These are phyloP conservation scores for Mus spicilegus DNA, from an alignment of 2,113 vertebrate genomes.

Conservation along the genomic window DNA sequence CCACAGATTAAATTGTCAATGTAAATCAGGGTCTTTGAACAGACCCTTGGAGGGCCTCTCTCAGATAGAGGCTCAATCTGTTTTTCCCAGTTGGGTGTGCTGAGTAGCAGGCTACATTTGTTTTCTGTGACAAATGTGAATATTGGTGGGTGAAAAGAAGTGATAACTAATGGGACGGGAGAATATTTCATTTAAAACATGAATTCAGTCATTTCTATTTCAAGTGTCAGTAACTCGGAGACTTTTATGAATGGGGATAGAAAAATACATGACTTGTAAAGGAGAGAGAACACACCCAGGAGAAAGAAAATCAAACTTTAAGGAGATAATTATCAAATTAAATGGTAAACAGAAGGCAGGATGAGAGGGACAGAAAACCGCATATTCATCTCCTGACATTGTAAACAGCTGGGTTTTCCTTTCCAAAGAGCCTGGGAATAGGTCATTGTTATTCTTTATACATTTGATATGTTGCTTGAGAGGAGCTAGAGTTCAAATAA, in stretches of 20 bases:
- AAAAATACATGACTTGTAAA: constrained; percentile 3
- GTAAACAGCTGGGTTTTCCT: background rate
- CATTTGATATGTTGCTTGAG: background rate
- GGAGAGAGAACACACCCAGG: background rate
- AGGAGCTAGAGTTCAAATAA: background rate
- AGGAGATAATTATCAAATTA: background rate
- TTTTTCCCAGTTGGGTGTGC: background rate
- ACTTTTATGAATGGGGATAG: background rate
- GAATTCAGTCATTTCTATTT: background rate
- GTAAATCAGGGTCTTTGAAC: background rate
- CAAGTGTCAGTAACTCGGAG: background rate
- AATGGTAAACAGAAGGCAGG: background rate
- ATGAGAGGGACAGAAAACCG: background rate
- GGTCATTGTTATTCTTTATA: background rate
- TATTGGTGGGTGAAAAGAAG: background rate
- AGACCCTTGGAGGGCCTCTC: background rate
- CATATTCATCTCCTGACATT: background rate
- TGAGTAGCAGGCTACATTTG: background rate
- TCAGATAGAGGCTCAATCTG: background rate
- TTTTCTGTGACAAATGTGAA: background rate
- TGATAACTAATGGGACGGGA: too few species aligned
- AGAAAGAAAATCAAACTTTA: background rate
- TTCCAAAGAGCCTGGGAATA: background rate
- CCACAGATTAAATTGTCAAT: background rate
- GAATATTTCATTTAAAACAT: background rate